Base-by-base conservation (phyloP, 2,797 vertebrate species). In the Potorous gilbertii region DNA sequence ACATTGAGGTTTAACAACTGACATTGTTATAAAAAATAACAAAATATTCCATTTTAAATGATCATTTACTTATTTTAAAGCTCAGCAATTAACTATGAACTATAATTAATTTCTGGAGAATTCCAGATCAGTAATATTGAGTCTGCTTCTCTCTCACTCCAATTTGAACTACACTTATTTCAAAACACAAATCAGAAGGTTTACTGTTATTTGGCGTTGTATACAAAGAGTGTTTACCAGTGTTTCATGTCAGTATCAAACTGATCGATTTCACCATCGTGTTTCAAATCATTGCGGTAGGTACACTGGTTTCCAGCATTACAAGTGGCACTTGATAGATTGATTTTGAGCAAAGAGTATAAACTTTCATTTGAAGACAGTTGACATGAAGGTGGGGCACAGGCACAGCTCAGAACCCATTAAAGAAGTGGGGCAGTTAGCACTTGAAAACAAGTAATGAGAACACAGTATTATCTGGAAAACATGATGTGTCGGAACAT, bases 301-400 rank as follows among this genome's bases (percentile, higher is more conserved):
- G 97, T 95, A 96, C 98, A 97, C 0, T 98, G 97, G 74, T 97
- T 98, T 98, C 98, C 98, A 98, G 98, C 98, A 96, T 98, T 98
- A 98, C 98, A 97, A 98, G 98, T 98, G 98, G 98, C 98, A 98
- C 98, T 97, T 98, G 97, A 98, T 96, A 98, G 96, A 97, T 34
- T 31, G 29, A 56, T 89, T 96, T 96, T 94, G 93, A 98, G 98
- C 57, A 66, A 98, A 97, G 95, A 97, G 98, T 98, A 98, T 98
- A 98, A 99, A 99, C 98, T 98, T 98, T 24, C 97, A 97, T 98
- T 95, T 99, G 99, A 99, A 99, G 98, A 98, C 98, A 99, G 98
- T 98, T 95, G 98, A 98, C 97, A 98, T 98, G 97, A 97, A 98
- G n/a, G 98, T 98, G 98, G 98, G 98, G 90, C 98, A 97, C 96